Evolutionary conservation across 2,888 invertebrate genomes (phyloP).

Genomic region (Nomada ruficornis): DNA sequence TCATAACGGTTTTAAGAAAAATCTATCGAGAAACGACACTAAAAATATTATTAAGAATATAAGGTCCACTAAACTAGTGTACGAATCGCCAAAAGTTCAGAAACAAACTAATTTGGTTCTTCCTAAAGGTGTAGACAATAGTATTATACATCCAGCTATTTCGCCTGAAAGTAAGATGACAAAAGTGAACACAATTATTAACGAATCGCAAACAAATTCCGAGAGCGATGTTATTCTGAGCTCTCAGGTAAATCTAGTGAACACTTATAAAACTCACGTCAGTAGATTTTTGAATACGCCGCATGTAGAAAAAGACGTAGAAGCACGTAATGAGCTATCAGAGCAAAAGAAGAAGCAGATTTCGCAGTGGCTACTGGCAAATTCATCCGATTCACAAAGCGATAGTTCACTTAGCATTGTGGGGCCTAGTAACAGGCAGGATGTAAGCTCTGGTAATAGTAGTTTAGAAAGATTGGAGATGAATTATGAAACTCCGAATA

Average conservation of each 20-base stretch:
- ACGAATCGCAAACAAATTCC: slow-evolving; percentile 62
- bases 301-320: slow-evolving; percentile 1
- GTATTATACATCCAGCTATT: slow-evolving; percentile 59
- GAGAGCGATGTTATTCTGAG: slow-evolving; percentile 49
- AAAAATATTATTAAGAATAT: slow-evolving; percentile 69
- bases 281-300: not conserved
- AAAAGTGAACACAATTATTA: slow-evolving; percentile 4
- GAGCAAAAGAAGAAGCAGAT: slow-evolving; percentile 79
- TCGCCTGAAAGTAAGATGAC: slow-evolving; percentile 16
- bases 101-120: slow-evolving; percentile 47
- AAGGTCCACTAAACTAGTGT: slow-evolving; percentile 58
- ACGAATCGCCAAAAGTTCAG: slow-evolving; percentile 64
- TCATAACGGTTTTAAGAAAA: slow-evolving; percentile 5
- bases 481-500: slow-evolving; percentile 82
- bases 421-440: slow-evolving; percentile 71
- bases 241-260: slow-evolving; percentile 16
- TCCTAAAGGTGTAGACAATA: slow-evolving; percentile 35
- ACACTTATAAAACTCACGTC: slow-evolving; percentile 10
- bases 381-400: slow-evolving; percentile 69
- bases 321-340: slow-evolving; percentile 62
- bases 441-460: slow-evolving; percentile 80
- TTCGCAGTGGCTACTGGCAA: slow-evolving; percentile 78
- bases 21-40: slow-evolving; percentile 64
- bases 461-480: slow-evolving; percentile 81
- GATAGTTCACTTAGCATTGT: slow-evolving; percentile 76